Conservation (phyloP, 2,113 vertebrate genomes). For the Notarius lentiginosus region DNA sequence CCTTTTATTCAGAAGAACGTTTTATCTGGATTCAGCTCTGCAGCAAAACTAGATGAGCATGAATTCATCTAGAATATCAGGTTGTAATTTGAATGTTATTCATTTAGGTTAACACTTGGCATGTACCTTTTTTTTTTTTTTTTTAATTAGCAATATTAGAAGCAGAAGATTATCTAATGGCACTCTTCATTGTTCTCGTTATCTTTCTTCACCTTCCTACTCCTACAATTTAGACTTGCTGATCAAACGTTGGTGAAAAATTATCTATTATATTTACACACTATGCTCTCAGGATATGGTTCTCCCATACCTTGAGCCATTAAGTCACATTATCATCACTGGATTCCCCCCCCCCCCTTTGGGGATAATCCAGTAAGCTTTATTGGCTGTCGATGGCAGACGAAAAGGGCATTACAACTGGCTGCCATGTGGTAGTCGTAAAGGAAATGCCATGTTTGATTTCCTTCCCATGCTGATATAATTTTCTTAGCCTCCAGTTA, state of each 20-base stretch:
- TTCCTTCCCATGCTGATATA: conserved; percentile 34
- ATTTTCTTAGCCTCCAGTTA: conserved; percentile 19
- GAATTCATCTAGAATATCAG: not conserved
- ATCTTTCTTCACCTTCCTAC: not conserved
- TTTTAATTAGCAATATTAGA: not conserved
- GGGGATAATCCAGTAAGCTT: not conserved
- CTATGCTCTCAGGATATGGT: not conserved
- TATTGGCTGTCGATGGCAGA: not conserved
- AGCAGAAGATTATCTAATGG: not conserved
- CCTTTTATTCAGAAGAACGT: not conserved
- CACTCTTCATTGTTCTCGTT: not conserved
- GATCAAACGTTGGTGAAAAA: not conserved
- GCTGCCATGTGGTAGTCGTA: conserved; percentile 19
- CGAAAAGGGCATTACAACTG: not conserved
- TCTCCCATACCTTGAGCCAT: not conserved
- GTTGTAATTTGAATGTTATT: conserved; percentile 6
- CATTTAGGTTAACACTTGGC: not conserved
- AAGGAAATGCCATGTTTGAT: conserved; percentile 39
- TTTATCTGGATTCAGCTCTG: not conserved
- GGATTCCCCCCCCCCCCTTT: not conserved
- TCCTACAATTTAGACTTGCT: not conserved
- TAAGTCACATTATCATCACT: not conserved
- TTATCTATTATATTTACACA: not conserved
- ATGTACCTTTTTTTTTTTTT: not conserved
- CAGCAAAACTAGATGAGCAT: not conserved